Base-by-base conservation (phyloP, 2,888 invertebrate species). In the Megalurothrips usitatus region DNA sequence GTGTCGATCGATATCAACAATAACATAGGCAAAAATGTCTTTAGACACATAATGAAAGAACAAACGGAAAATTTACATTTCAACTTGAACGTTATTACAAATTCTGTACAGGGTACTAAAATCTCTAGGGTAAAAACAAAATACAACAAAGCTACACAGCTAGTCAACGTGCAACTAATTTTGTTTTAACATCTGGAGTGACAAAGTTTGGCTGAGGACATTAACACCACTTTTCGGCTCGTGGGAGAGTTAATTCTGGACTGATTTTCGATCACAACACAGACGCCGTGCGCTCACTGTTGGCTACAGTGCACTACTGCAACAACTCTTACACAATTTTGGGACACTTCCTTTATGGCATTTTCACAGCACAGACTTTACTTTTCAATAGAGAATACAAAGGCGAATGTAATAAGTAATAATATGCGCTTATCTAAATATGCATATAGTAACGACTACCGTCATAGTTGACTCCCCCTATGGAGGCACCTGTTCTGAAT, bases 301-400 rank as follows among this genome's bases (percentile, higher is more conserved):
- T 6, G n/a, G 58, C n/a, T 0, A 12, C 19, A 58, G 58, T 12
- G 6, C 34, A 43, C 34, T 6, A 4, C 34, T 43, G 6, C 34
- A 58, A n/a, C n/a, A 19, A 58, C 17, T 58, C 17, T 58, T 58
- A 17, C 6, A 17, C 52, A 17, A 75, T 12, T 26, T 75, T 12
- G 26, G 68, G 68, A 26, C 23, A 75, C 26, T 23, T 26, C 23
- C 19, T 58, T 75, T 75, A 75, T 75, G 68, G 68, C 26, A 75
- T 26, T 75, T 75, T 75, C 68, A 75, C 68, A 75, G 68, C 68
- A 75, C 68, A 26, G 68, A 75, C 23, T 75, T 23, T 58, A 19
- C 26, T 26, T 75, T 75, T 75, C 68, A 9, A 26, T 58, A 23
- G 26, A 26, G n/a, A 58, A 75, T 75, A 26, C 23, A 26, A 75